phyloP scores from a whole-genome alignment of 2,113 vertebrate genomes.

The Istiophorus platypterus region DNA sequence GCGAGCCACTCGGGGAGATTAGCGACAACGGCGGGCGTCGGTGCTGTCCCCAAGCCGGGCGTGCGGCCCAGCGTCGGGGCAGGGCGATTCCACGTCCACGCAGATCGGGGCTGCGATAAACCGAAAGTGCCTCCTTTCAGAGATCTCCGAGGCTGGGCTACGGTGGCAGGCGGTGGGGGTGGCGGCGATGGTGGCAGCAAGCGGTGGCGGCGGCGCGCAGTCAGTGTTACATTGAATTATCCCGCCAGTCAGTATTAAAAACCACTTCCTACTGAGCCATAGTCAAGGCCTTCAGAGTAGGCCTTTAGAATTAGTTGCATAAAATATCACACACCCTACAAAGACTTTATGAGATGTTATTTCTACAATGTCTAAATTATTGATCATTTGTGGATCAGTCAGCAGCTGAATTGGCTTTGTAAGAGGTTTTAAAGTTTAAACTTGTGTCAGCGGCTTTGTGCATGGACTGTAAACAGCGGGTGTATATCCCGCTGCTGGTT shows the following conservation, averaged over 20 bases:
- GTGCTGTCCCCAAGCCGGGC: slow-evolving; percentile 54
- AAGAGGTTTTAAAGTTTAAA: background rate
- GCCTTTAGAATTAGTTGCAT: background rate
- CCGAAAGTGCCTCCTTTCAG: slow-evolving; percentile 77
- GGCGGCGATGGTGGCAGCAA: slow-evolving; percentile 16
- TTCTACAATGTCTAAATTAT: background rate
- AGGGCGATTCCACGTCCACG: slow-evolving; percentile 41
- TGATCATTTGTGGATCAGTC: slow-evolving; percentile 11
- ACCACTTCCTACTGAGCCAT: background rate
- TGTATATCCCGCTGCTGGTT: background rate
- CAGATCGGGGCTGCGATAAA: slow-evolving; percentile 73
- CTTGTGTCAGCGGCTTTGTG: background rate
- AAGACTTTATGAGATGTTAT: background rate
- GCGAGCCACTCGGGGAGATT: slow-evolving; percentile 74
- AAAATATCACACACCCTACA: background rate
- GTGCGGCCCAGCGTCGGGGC: slow-evolving; percentile 39
- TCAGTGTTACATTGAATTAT: slow-evolving; percentile 41
- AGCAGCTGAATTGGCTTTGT: background rate
- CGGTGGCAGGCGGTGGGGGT: slow-evolving; percentile 7
- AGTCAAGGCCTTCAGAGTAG: slow-evolving; percentile 21
- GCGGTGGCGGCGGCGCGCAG: slow-evolving; percentile 31
- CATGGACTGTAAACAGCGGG: background rate
- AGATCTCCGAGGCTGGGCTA: slow-evolving; percentile 53
- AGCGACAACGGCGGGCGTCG: slow-evolving; percentile 64
- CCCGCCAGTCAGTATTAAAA: slow-evolving; percentile 63